Percentiles rank a stretch among this genome's conserved stretches.
phyloP scores from a whole-genome alignment of 2,797 vertebrate species.

The Notamacropus eugenii region DNA sequence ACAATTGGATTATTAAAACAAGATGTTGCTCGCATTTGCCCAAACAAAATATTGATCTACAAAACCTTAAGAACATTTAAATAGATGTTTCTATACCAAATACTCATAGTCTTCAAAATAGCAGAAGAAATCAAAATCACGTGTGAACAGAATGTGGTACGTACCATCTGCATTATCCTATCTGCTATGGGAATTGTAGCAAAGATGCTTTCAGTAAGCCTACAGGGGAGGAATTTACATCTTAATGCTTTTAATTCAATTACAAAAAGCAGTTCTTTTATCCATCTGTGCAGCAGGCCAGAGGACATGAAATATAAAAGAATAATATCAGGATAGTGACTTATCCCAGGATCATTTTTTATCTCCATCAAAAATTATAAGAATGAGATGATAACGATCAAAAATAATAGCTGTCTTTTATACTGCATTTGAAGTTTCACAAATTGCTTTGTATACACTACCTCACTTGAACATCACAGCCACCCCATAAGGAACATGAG shows the following conservation, averaged over 20 bases:
- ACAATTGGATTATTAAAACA: background rate
- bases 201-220: background rate
- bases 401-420: slow-evolving; percentile 20
- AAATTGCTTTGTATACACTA: slow-evolving; percentile 1
- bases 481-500: slow-evolving; percentile 2
- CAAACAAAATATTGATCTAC: background rate
- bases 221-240: background rate
- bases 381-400: background rate
- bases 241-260: background rate
- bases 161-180: background rate
- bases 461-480: slow-evolving; percentile 46
- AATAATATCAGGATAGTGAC: background rate
- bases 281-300: background rate
- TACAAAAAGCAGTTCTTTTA: background rate
- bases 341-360: background rate
- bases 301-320: background rate
- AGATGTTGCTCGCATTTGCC: background rate
- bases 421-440: background rate
- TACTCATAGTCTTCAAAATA: background rate
- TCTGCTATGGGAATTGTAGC: background rate
- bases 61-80: background rate
- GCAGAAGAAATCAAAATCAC: background rate
- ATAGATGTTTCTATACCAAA: background rate
- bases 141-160: background rate
- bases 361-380: background rate